Base-by-base conservation (phyloP, 2,113 vertebrate species). In the Grus americana region DNA sequence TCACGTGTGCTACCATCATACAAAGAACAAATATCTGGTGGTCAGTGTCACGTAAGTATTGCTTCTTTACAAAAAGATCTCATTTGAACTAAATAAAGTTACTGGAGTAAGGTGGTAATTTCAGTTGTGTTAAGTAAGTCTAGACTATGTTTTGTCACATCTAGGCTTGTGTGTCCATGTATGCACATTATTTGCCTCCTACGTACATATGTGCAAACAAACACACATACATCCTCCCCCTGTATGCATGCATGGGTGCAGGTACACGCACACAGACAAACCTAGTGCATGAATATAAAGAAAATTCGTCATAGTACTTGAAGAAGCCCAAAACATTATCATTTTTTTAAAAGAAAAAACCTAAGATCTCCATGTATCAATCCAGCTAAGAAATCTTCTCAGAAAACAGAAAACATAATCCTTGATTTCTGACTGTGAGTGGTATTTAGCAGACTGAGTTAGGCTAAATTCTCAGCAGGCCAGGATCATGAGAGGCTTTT, bases 401-500 rank as follows among this genome's bases (percentile, higher is more conserved):
- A 80, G 42, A 42, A 89, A 93, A 66, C 19, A 71, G 34, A 61
- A 88, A 80, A 63, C 0, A 1, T 86, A 94, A 83, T 90, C 79
- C 67, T 93, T 86, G 47, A 73, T 84, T 93, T 90, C 58, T 90
- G 44, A 46, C 75, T 75, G 52, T 27, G 55, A 88, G n/a, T 91
- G 85, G 10, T 87, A 95, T 90, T 96, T 92, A 89, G 58, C n/a
- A 88, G 68, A 34, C 42, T 54, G 65, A 73, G 29, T 57, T 82
- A 84, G 24, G 14, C 87, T 92, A 59, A 95, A 82, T 79, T 92
- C 86, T 96, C 87, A 82, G 78, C 62, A 58, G 55, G 86, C 29
- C 32, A 72, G 46, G 57, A 83, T 29, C 52, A 32, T 61, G 44
- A 87, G 82, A 92, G 32, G 44, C 49, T 87, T 92, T 93, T 74